Conservation (phyloP, 2,888 invertebrate species). For the Acanthosoma haemorrhoidale region DNA sequence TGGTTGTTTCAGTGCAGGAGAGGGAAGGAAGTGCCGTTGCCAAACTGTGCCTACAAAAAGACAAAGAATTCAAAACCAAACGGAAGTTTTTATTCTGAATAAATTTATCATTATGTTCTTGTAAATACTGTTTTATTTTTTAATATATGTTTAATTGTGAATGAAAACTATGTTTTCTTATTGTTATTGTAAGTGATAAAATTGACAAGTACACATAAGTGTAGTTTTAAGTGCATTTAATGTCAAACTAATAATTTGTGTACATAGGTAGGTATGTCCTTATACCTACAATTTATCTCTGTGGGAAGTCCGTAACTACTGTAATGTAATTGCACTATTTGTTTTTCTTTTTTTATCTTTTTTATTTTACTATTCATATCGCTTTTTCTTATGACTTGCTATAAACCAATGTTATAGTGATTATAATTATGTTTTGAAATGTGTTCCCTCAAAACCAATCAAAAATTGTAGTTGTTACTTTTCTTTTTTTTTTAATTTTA, state of each 20-base stretch:
- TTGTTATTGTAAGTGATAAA: neutral
- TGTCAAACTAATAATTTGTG: conserved; percentile 13
- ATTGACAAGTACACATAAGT: neutral
- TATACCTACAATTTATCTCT: conserved; percentile 12
- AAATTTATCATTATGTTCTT: neutral
- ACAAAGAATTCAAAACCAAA: conserved; percentile 27
- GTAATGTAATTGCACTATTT: conserved; percentile 14
- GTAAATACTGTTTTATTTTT: conserved; percentile 23
- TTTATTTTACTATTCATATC: conserved; percentile 4
- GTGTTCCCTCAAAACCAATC: conserved; percentile 30
- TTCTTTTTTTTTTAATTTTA: too few relatives aligned
- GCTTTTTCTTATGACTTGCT: conserved; percentile 24
- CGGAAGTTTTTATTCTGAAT: conserved; percentile 28
- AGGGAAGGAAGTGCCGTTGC: conserved; percentile 34
- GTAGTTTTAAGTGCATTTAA: conserved; percentile 11
- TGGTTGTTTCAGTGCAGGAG: conserved; percentile 32
- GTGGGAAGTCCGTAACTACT: neutral
- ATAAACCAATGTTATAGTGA: conserved; percentile 23
- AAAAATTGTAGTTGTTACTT: conserved; percentile 17
- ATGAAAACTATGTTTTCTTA: conserved; percentile 9
- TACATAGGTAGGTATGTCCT: conserved; percentile 26
- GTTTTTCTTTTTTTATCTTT: neutral
- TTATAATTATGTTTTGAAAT: conserved; percentile 19
- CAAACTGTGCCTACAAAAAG: conserved; percentile 39
- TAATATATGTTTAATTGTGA: neutral